phyloP scores from a whole-genome alignment of 2,113 vertebrate genomes.

The Neopipo cinnamomea region DNA sequence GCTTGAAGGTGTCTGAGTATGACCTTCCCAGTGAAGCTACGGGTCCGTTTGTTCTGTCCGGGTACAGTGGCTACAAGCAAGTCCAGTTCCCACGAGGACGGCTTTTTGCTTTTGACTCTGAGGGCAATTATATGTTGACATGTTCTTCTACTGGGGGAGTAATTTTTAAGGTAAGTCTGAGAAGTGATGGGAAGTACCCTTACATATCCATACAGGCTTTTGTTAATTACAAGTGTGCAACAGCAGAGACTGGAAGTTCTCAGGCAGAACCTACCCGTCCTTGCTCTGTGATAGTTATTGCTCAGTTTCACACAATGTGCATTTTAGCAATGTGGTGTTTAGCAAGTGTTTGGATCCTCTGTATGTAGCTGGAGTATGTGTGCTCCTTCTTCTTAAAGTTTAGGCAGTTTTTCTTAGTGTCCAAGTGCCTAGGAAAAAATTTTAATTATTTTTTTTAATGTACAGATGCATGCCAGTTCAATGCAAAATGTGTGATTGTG shows the following conservation, averaged over 20 bases:
- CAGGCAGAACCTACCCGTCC: neutral
- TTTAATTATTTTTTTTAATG: neutral
- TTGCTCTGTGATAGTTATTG: neutral
- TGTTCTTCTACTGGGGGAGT: conserved; percentile 88
- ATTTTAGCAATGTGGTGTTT: neutral
- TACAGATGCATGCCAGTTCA: neutral
- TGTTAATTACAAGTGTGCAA: neutral
- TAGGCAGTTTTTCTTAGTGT: neutral
- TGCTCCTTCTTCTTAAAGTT: neutral
- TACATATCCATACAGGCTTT: neutral
- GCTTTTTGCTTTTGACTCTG: conserved; percentile 96
- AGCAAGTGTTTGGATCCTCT: neutral
- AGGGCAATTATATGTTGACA: conserved; percentile 91
- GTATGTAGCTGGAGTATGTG: neutral
- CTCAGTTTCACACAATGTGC: neutral
- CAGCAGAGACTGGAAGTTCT: neutral
- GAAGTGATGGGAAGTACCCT: neutral
- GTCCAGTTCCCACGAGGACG: conserved; percentile 91
- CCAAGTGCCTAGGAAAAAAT: neutral
- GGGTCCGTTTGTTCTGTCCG: conserved; percentile 91
- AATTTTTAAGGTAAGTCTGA: conserved; percentile 84
- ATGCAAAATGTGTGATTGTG: neutral
- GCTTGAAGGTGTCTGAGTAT: conserved; percentile 89
- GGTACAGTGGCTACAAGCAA: conserved; percentile 96
- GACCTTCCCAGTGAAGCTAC: conserved; percentile 86